Percentiles rank a stretch among this genome's conserved stretches.
These are phyloP conservation scores for Chromoteleia sp. DNA, from an alignment of 2,888 invertebrate genomes.

Conservation along the genomic window DNA sequence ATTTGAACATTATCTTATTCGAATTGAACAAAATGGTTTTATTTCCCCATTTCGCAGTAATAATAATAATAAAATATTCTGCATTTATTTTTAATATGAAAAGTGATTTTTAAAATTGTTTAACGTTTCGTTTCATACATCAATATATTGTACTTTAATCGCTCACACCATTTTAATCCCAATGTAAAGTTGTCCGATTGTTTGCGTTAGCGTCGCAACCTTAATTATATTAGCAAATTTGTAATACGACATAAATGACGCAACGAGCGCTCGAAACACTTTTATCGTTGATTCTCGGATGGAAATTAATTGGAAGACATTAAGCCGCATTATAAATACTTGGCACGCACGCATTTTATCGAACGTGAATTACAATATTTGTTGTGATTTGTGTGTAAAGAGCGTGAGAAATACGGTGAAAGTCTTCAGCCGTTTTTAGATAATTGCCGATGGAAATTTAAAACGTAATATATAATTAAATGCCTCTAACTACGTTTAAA, in stretches of 20 bases:
- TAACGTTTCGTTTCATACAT: too few relatives aligned
- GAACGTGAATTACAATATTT: slow-evolving; percentile 57
- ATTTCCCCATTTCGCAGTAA: too few relatives aligned
- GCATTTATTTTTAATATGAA: too few relatives aligned
- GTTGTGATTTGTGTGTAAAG: slow-evolving; percentile 63
- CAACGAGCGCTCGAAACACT: slow-evolving; percentile 38
- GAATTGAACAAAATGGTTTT: too few relatives aligned
- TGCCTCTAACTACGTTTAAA: slow-evolving; percentile 12
- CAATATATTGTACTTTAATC: too few relatives aligned
- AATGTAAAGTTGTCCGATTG: slow-evolving; percentile 5
- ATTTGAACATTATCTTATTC: too few relatives aligned
- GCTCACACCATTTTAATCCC: background rate
- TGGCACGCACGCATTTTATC: slow-evolving; percentile 37
- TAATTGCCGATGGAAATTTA: slow-evolving; percentile 55
- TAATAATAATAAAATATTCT: too few relatives aligned
- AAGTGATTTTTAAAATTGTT: too few relatives aligned
- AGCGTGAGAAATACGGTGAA: slow-evolving; percentile 66
- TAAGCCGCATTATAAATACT: slow-evolving; percentile 42
- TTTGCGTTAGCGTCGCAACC: slow-evolving; percentile 29
- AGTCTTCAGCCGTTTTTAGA: slow-evolving; percentile 59
- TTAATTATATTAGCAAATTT: slow-evolving; percentile 45
- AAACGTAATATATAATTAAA: slow-evolving; percentile 47
- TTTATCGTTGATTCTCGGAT: slow-evolving; percentile 44
- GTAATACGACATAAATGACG: slow-evolving; percentile 38
- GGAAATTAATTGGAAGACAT: slow-evolving; percentile 52